Base-by-base conservation (phyloP, 2,797 vertebrate species). In the Hapalemur alaotrensis region DNA sequence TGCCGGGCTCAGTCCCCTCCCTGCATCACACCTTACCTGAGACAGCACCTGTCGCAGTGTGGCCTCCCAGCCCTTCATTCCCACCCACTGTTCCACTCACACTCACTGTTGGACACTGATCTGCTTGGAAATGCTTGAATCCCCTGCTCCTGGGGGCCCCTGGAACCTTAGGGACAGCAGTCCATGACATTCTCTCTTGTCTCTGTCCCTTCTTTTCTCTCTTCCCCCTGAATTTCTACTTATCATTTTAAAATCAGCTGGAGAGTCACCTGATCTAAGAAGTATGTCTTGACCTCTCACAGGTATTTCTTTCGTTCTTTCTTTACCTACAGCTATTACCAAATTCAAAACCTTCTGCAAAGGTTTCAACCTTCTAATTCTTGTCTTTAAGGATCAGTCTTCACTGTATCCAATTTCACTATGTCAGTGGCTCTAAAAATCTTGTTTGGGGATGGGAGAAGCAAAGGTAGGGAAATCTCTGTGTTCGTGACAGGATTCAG, bases 141-240 rank as follows among this genome's bases (percentile, higher is more conserved):
- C 9, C 1, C 10, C 9, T 30, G 15, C 23, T 38, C 7, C 32
- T 35, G 2, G 0, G 3, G 28, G 32, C 6, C 10, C 22, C 20
- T 54, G 25, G 4, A 9, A 20, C 1, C 30, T 73, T 1, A 14
- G 3, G 4, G 22, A 6, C 2, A 0, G 0, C 2, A 5, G 13
- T 17, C n/a, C 1, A 0, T 2, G 23, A 4, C 10, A 32, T 35
- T 5, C 17, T 65, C 14, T 35, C 5, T 78, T 20, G 9, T 35
- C 43, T 48, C 32, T 43, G 11, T 22, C 5, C 83, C 41, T 14
- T 41, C 30, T 91, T 35, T 63, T 32, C 38, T 92, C 32, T 57
- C 28, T 57, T 15, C 20, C 48, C 57, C 41, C 5, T 35, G 22
- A 89, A 67, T 76, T 84, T 79, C 18, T 83, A 10, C 25, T 93